Conservation (phyloP, 37 sponge, comb jelly and placozoan genomes). For the Hexactinellida sp. region DNA sequence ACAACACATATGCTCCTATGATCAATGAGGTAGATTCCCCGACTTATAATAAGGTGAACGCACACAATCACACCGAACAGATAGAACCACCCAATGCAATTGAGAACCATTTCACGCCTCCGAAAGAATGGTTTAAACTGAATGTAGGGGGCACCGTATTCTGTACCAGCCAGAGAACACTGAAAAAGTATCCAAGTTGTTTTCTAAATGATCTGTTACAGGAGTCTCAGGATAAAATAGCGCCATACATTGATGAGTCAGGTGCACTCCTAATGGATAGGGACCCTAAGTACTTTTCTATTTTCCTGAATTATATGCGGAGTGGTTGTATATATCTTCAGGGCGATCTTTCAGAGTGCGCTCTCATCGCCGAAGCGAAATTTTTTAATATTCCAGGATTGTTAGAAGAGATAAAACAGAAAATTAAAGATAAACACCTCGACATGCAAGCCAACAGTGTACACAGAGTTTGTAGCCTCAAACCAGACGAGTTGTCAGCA, state of each 20-base stretch:
- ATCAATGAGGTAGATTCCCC: too few species aligned
- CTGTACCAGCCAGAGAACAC: not conserved
- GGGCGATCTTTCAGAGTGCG: not conserved
- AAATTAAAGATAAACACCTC: not conserved
- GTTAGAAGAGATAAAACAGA: not conserved
- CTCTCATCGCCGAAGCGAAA: not conserved
- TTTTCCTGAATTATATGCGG: not conserved
- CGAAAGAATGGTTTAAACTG: not conserved
- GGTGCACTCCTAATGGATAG: not conserved
- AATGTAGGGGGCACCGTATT: not conserved
- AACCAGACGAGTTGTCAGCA: not conserved
- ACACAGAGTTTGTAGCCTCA: conserved; percentile 7
- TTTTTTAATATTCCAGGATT: not conserved
- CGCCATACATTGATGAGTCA: not conserved
- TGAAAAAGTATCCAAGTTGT: not conserved
- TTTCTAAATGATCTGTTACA: not conserved
- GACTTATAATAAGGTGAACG: too few species aligned
- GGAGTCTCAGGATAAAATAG: not conserved
- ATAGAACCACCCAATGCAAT: too few species aligned
- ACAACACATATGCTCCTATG: too few species aligned
- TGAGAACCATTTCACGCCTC: not conserved
- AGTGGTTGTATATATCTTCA: not conserved
- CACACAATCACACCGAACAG: too few species aligned
- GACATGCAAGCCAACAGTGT: not conserved
- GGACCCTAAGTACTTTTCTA: conserved; percentile 14